Conservation (phyloP, 2,888 invertebrate genomes). For the Ametastegia equiseti region DNA sequence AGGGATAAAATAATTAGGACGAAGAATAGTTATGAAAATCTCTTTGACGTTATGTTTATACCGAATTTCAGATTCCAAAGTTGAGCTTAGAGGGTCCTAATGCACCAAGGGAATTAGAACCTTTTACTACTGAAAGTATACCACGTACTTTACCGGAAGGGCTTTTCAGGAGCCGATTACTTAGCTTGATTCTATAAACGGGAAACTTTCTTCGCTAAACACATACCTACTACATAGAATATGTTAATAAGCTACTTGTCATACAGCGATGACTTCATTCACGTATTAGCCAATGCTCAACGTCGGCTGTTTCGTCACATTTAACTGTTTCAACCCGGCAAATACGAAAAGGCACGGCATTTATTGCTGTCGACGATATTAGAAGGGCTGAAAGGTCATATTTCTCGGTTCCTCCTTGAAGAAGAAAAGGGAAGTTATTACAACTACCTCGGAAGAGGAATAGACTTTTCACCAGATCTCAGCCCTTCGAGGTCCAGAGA, state of each 20-base stretch:
- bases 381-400: no score
- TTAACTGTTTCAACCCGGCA: neutral
- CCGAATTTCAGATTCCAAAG: neutral
- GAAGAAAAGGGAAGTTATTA: no score
- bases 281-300: neutral
- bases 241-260: neutral
- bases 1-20: neutral
- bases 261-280: neutral
- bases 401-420: no score
- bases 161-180: neutral
- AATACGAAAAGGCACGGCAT: no score
- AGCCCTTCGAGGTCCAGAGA: no score
- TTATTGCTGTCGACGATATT: no score
- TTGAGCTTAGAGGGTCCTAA: neutral
- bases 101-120: neutral
- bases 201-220: neutral
- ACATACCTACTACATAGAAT: no score
- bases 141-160: neutral
- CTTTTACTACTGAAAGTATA: neutral
- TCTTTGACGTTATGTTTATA: neutral
- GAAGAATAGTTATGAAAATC: neutral
- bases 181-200: neutral
- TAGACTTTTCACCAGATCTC: no score
- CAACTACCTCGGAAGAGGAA: no score
- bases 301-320: neutral